phyloP scores from a whole-genome alignment of 2,888 invertebrate genomes.

The Caenorhabditis sp. region DNA sequence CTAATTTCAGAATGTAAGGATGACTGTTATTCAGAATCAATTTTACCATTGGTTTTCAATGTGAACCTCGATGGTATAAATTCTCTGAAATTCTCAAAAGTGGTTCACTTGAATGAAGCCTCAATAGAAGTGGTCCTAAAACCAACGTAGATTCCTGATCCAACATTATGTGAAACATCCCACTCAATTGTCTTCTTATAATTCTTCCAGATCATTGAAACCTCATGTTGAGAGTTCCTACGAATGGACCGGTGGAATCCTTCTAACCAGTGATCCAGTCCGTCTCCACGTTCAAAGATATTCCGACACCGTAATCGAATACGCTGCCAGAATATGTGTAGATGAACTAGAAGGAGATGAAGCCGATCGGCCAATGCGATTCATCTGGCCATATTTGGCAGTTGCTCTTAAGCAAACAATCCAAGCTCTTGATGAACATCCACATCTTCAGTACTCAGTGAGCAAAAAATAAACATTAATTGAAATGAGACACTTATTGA shows the following conservation, averaged over 20 bases:
- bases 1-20: too few species aligned
- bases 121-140: too few species aligned
- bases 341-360: conserved; percentile 51
- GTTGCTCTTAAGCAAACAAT: conserved; percentile 39
- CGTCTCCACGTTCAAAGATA: conserved; percentile 45
- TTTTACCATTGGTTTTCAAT: too few species aligned
- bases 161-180: too few species aligned
- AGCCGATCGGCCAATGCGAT: conserved; percentile 30
- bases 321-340: conserved; percentile 45
- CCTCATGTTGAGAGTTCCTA: conserved; percentile 37
- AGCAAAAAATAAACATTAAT: too few species aligned
- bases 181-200: too few species aligned
- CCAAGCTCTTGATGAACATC: conserved; percentile 40
- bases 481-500: too few species aligned
- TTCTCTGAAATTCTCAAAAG: too few species aligned
- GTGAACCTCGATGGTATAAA: too few species aligned
- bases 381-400: conserved; percentile 46
- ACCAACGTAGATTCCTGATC: too few species aligned
- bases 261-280: conserved; percentile 44
- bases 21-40: too few species aligned
- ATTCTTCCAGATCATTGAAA: conserved; percentile 37
- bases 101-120: too few species aligned
- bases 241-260: conserved; percentile 48
- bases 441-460: conserved; percentile 40
- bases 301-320: conserved; percentile 43